phyloP scores from a whole-genome alignment of 2,797 vertebrate species.

The Pelobates cultripes region DNA sequence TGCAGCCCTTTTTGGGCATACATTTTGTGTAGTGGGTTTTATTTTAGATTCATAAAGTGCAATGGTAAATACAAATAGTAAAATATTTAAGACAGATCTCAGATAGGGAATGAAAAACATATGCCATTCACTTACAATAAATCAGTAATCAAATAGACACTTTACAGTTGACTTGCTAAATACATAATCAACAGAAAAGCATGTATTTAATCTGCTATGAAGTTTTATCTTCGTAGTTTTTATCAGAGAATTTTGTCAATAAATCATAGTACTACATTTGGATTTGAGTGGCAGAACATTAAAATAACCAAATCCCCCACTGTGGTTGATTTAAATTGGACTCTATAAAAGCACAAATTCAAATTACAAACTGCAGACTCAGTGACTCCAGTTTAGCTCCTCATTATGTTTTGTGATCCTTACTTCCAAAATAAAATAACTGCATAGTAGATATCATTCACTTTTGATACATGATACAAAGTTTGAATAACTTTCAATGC shows the following conservation, averaged over 20 bases:
- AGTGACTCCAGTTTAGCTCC: constrained; percentile 70
- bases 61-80: too few species aligned
- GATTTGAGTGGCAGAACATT: constrained; percentile 69
- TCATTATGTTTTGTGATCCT: constrained; percentile 65
- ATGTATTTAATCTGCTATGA: constrained; percentile 16
- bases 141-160: too few species aligned
- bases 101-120: too few species aligned
- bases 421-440: too few species aligned
- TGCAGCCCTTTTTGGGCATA: too few species aligned
- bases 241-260: constrained; percentile 55
- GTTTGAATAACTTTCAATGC: too few species aligned
- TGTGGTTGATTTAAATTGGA: constrained; percentile 69
- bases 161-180: constrained; percentile 10
- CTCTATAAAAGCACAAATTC: constrained; percentile 69
- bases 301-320: constrained; percentile 69
- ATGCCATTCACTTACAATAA: too few species aligned
- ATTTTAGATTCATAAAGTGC: too few species aligned
- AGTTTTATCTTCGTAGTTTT: neutral
- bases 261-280: constrained; percentile 65
- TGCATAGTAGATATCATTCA: too few species aligned
- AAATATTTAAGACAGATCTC: too few species aligned
- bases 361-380: constrained; percentile 72
- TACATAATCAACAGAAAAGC: constrained; percentile 51
- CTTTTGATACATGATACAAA: too few species aligned
- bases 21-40: too few species aligned